Percentiles rank a stretch among this genome's conserved stretches.
Conservation (phyloP, 92 coral and sea anemone species). For the Pocillopora meandrina region DNA sequence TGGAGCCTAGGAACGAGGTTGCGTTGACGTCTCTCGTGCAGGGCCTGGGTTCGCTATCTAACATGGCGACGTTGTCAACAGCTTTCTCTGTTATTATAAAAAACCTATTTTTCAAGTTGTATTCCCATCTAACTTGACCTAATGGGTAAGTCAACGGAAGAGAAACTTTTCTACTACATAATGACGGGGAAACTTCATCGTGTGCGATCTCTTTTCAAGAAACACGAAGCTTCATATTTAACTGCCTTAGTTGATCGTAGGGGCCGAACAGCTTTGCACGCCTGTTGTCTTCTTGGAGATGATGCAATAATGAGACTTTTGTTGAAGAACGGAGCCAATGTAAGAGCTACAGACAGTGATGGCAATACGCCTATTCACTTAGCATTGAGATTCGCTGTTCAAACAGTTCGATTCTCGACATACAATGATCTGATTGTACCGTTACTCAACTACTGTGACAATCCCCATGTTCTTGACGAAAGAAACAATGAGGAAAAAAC, state of each 20-base stretch:
- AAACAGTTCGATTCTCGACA: conserved; percentile 44
- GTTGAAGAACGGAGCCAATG: conserved; percentile 72
- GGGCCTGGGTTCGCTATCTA: neutral
- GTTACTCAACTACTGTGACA: conserved; percentile 40
- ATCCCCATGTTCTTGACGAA: conserved; percentile 53
- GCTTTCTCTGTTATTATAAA: neutral
- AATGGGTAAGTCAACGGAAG: conserved; percentile 64
- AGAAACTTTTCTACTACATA: conserved; percentile 78
- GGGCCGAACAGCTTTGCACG: conserved; percentile 74
- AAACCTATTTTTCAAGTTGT: neutral
- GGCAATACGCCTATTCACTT: conserved; percentile 87
- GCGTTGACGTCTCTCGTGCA: no score
- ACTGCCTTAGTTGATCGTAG: conserved; percentile 63
- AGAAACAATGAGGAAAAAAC: conserved; percentile 67
- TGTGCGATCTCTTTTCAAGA: conserved; percentile 71
- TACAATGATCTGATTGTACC: conserved; percentile 74
- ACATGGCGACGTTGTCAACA: neutral
- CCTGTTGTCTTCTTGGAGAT: conserved; percentile 88
- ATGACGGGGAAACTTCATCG: conserved; percentile 78
- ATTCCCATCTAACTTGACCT: neutral
- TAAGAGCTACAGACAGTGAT: conserved; percentile 60
- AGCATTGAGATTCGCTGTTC: conserved; percentile 79
- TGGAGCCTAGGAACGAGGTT: no score
- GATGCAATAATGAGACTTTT: conserved; percentile 71
- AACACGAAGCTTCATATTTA: conserved; percentile 51